Evolutionary conservation across 2,888 invertebrate genomes (phyloP).

Genomic region (Drepanosiphum platanoidis): DNA sequence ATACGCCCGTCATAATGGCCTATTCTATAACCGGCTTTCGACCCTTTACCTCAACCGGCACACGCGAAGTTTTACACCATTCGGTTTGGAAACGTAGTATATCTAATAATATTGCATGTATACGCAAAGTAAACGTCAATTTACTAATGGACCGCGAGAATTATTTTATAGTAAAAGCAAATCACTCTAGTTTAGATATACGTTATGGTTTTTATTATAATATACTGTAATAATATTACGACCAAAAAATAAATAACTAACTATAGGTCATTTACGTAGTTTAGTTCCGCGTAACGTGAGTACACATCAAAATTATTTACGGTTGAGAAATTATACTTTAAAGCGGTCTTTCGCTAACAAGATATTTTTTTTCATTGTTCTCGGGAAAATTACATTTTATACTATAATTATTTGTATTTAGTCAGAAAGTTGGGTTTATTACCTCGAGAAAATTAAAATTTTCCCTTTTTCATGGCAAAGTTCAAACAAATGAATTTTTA

Average conservation of each 20-base stretch:
- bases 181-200: neutral
- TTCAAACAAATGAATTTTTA: no score
- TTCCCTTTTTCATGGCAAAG: no score
- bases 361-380: neutral
- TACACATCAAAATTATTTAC: neutral
- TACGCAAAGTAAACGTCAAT: conserved; percentile 40
- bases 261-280: neutral
- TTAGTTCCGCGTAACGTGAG: neutral
- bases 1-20: conserved; percentile 47
- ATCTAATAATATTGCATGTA: conserved; percentile 7
- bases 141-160: conserved; percentile 39
- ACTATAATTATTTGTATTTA: no score
- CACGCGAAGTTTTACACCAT: conserved; percentile 42
- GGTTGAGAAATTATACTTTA: neutral
- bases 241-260: neutral
- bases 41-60: neutral
- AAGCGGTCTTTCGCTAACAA: neutral
- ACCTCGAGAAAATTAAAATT: no score
- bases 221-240: neutral
- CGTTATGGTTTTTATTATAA: neutral
- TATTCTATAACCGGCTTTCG: conserved; percentile 8
- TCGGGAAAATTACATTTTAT: neutral
- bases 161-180: neutral
- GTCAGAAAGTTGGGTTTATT: no score
- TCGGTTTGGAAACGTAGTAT: conserved; percentile 10